Evolutionary conservation across 2,113 vertebrate species (phyloP).

Genomic region (Daboia siamensis): DNA sequence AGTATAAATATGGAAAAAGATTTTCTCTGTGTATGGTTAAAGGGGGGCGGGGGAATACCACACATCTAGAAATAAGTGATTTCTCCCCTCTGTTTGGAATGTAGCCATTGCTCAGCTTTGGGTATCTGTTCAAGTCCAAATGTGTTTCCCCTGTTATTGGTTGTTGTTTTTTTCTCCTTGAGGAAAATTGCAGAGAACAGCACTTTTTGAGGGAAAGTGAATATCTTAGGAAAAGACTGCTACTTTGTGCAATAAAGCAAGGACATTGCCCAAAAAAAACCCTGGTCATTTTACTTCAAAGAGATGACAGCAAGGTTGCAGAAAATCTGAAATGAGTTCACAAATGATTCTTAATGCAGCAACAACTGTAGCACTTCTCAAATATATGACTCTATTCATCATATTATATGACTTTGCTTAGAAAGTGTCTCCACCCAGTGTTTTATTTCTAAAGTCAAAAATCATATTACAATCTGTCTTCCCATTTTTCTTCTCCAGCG

Average conservation of each 20-base stretch:
- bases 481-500: not conserved
- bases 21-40: not conserved
- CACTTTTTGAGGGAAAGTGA: not conserved
- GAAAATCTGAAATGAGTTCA: not conserved
- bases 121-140: not conserved
- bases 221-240: not conserved
- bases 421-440: not conserved
- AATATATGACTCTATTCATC: not conserved
- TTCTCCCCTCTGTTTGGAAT: not conserved
- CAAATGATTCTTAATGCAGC: not conserved
- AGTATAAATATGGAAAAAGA: not conserved
- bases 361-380: not conserved
- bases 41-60: not conserved
- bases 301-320: not conserved
- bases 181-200: not conserved
- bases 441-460: not conserved
- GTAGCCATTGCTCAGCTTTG: not conserved
- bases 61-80: not conserved
- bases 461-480: not conserved
- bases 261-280: not conserved
- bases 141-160: not conserved
- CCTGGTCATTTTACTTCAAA: not conserved
- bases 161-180: not conserved
- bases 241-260: not conserved
- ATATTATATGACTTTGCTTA: not conserved